Evolutionary conservation across 23 tunicate species (phyloP), one percentile per base, ranked within the genome.

Genomic region (Styela plicata): DNA sequence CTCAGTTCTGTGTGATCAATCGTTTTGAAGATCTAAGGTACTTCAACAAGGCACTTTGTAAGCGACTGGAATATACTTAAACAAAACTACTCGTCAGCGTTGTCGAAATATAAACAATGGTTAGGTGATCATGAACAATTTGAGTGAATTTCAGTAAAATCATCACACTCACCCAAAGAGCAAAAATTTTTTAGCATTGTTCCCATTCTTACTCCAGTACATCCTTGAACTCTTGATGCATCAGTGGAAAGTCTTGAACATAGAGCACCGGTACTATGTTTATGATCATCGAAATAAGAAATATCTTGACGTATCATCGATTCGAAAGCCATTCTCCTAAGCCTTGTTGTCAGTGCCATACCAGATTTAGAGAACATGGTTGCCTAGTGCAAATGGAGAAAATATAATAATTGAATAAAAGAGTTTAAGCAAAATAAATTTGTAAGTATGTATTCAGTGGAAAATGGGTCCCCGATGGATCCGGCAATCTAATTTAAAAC

Each of bases 171-270:
- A 91, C 97, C 97, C 31, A 91, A 52, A 19, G 97, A 79, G 32
- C 80, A 69, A 65, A 86, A 91, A 82, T 91, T 91, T 82, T 91
- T 91, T 2, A 91, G 23, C 5, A 86, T 70, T 10, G 83, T 79
- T 44, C 97, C 97, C 35, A 91, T 53, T 63, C 86, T 37, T 19
- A 84, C 97, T 3, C 97, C 97, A 52, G 97, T 91, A 74, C 97
- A 91, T 24, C 97, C 97, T 57, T 89, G 98, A 3, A 94, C 98
- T 2, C 84, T 74, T 3, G 96, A 78, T 1, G 99, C 95, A 64
- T 95, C 99, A 67, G 99, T 74, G 2, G 96, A 75, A 20, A 95
- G 83, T 33, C 99, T 82, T 31, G 95, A 79, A 85, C 91, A 86
- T 52, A 95, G 67, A 2, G 92, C 96, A 24, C 99, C 99, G 20